phyloP scores from a whole-genome alignment of 2,113 vertebrate genomes.

The Ceratotherium simum region DNA sequence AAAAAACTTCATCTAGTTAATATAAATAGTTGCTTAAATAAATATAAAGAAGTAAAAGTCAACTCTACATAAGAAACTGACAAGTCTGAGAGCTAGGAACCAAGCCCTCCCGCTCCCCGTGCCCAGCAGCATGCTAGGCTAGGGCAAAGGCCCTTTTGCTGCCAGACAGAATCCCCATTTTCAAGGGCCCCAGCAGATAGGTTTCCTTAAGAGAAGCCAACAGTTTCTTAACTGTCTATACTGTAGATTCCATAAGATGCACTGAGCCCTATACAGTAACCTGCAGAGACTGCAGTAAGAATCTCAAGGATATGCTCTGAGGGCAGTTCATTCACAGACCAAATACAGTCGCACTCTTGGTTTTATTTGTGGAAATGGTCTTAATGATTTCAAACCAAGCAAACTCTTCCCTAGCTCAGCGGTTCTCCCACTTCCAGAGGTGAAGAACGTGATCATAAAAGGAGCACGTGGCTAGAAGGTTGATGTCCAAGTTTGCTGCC shows the following conservation, averaged over 20 bases:
- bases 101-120: not conserved
- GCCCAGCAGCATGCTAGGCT: not conserved
- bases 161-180: not conserved
- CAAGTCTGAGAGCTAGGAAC: not conserved
- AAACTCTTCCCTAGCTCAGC: not conserved
- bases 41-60: not conserved
- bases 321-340: not conserved
- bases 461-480: constrained; percentile 94
- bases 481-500: constrained; percentile 38
- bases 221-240: not conserved
- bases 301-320: not conserved
- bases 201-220: not conserved
- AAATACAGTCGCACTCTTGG: not conserved
- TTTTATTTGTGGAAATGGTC: not conserved
- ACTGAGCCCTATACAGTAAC: not conserved
- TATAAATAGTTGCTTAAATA: not conserved
- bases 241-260: not conserved
- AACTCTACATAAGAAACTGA: not conserved
- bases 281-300: too few relatives aligned
- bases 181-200: not conserved
- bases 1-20: not conserved
- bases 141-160: not conserved
- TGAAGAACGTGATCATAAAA: constrained; percentile 96
- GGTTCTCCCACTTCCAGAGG: constrained; percentile 95
- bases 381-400: not conserved